Evolutionary conservation across 2,888 invertebrate species (phyloP).

Genomic region (Conomelus anceps): DNA sequence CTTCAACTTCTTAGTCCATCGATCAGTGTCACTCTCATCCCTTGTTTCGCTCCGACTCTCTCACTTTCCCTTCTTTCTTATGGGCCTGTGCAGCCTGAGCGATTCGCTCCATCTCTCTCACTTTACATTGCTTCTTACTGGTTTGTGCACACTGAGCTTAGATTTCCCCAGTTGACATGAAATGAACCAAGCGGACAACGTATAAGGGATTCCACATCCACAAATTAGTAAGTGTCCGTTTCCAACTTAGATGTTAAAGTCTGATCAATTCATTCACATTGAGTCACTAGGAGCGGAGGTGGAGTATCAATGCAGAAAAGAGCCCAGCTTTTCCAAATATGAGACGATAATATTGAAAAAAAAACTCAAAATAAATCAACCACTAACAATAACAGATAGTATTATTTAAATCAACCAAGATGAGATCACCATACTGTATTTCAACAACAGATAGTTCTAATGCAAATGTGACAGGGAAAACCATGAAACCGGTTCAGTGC

Average conservation of each 20-base stretch:
- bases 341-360: background rate
- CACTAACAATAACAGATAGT: too few relatives aligned
- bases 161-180: background rate
- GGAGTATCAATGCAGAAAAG: background rate
- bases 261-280: background rate
- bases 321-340: background rate
- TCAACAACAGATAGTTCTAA: too few relatives aligned
- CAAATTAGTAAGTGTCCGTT: background rate
- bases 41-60: too few relatives aligned
- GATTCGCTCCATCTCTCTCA: too few relatives aligned
- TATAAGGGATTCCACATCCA: background rate
- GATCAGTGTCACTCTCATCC: background rate
- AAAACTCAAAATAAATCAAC: too few relatives aligned
- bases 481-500: too few relatives aligned
- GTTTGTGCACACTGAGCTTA: background rate
- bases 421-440: too few relatives aligned
- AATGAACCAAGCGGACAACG: background rate
- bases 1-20: background rate
- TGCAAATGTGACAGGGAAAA: too few relatives aligned
- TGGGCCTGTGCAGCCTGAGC: background rate
- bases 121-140: background rate
- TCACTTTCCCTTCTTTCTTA: background rate
- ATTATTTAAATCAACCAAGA: too few relatives aligned
- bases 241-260: background rate
- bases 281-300: background rate